phyloP scores from a whole-genome alignment of 2,113 vertebrate species.

The Oplegnathus fasciatus region DNA sequence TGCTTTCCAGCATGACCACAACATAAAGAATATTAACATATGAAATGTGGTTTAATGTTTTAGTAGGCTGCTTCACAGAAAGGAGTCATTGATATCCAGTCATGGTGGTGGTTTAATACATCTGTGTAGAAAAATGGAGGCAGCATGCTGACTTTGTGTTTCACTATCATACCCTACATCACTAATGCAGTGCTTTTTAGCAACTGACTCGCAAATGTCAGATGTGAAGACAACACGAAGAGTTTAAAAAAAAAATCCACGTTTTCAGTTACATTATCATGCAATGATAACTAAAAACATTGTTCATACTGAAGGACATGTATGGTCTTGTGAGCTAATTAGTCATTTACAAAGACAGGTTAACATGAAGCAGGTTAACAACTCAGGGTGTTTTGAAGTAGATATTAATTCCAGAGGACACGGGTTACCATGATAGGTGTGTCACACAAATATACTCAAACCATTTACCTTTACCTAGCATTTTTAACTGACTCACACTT shows the following conservation, averaged over 20 bases:
- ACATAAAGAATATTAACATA: background rate
- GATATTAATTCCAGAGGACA: background rate
- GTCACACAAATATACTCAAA: background rate
- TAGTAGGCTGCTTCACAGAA: background rate
- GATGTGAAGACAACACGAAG: background rate
- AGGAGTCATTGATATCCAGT: background rate
- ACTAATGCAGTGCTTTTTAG: background rate
- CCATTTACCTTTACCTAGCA: background rate
- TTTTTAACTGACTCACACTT: background rate
- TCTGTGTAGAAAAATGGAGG: background rate
- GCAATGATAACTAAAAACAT: background rate
- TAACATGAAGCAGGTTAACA: background rate
- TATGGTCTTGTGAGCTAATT: background rate
- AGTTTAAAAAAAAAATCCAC: background rate
- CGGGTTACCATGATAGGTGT: no score
- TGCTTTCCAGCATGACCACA: background rate
- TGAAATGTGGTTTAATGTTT: background rate
- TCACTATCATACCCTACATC: background rate
- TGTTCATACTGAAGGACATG: constrained; percentile 1
- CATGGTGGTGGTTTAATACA: background rate
- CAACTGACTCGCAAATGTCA: background rate
- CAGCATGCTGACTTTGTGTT: background rate
- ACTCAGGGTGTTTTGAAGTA: background rate
- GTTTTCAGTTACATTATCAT: background rate
- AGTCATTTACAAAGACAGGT: background rate